phyloP scores from a whole-genome alignment of 2,797 vertebrate genomes.

The Sciurus carolinensis region DNA sequence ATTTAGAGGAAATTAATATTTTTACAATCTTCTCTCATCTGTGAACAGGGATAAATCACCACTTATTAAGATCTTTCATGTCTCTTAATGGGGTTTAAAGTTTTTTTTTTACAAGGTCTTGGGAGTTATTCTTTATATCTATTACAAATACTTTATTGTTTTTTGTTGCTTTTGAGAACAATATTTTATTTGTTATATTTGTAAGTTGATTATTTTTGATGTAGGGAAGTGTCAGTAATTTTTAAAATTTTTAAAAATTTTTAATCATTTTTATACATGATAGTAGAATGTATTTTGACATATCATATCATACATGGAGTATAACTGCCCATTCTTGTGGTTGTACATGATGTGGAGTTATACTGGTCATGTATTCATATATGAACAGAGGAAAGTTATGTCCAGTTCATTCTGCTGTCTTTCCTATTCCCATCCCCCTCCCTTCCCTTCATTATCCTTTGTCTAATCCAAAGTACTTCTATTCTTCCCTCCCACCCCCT shows the following conservation, averaged over 20 bases:
- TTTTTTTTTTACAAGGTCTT: slow-evolving; percentile 26
- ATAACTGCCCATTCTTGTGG: too few relatives aligned
- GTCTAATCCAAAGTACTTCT: too few relatives aligned
- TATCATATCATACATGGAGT: too few relatives aligned
- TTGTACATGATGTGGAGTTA: too few relatives aligned
- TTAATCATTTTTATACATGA: too few relatives aligned
- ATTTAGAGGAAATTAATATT: neutral
- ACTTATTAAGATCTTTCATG: neutral
- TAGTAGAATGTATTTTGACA: too few relatives aligned
- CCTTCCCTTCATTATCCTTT: too few relatives aligned
- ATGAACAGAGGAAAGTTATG: too few relatives aligned
- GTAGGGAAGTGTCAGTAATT: neutral
- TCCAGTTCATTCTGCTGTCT: too few relatives aligned
- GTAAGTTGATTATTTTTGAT: slow-evolving; percentile 45
- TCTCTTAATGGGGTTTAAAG: slow-evolving; percentile 37
- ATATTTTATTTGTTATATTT: slow-evolving; percentile 58
- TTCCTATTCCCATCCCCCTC: too few relatives aligned
- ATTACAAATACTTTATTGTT: neutral
- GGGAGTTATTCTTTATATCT: neutral
- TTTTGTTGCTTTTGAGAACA: slow-evolving; percentile 28
- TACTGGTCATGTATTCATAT: too few relatives aligned
- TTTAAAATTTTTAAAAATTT: neutral
- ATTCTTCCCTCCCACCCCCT: too few relatives aligned
- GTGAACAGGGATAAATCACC: neutral
- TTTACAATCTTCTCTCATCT: slow-evolving; percentile 3